Base-by-base conservation (phyloP, 2,113 vertebrate species). In the Herpailurus yagouaroundi region DNA sequence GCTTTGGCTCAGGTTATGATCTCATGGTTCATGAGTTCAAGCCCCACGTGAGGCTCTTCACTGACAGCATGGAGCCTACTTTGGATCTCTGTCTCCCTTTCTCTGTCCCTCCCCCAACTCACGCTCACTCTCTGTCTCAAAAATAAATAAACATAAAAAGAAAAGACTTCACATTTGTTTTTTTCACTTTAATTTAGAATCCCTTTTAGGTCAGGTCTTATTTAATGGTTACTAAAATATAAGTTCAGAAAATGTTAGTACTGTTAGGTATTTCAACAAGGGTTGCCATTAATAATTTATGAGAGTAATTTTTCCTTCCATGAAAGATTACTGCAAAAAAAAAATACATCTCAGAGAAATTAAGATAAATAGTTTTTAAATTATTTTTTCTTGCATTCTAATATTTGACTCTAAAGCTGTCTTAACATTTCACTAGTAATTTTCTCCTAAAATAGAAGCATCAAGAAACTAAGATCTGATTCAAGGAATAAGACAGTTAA, bases 251-350 rank as follows among this genome's bases (percentile, higher is more conserved):
- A 97, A 97, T 73, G 33, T 88, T 81, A 82, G 33, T 93, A 96
- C 31, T 52, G 0, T 94, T 48, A 27, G 1, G 0, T 83, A 14
- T 96, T 31, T 97, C 81, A 82, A 91, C 1, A 81, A 76, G 48
- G 84, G 27, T 63, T 86, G 1, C 1, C 57, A 27, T 66, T 97
- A 50, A 25, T 74, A 69, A 92, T 50, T 73, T 89, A 89, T 90
- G 41, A 57, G 15, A 93, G 85, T 9, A 76, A 91, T 88, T 97
- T 97, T 97, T 94, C 29, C 45, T 96, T 95, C 25, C 73, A 3
- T 23, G 15, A 57, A 92, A 73, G 69, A 88, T 96, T 95, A 94
- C 55, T 25, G 16, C 12, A 7, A 93, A 95, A 81, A 81, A 77
- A 86, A 13, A 79, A 45, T 19, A 3, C 0, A 1, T 84, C 36